Evolutionary conservation across 2,797 vertebrate species (phyloP), one percentile per base, ranked within the genome.

Genomic region (Crocidura indochinensis): DNA sequence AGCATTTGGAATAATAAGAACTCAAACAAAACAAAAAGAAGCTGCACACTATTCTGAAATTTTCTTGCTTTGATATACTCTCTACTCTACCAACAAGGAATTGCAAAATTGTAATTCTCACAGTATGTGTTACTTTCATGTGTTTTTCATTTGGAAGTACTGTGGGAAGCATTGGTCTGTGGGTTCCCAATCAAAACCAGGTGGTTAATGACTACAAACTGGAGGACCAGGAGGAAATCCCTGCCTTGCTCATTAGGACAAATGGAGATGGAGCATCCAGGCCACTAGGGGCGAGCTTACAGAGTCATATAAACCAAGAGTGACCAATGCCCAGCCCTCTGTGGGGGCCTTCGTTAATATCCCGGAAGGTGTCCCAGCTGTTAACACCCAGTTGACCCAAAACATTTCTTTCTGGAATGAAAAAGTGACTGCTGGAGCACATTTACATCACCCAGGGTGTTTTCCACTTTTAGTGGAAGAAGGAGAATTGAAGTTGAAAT

Each of bases 91-190:
- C 91, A 92, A 84, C 90, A 95, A 96, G 92, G 84, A 94, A 60
- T 87, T 93, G 95, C 93, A 94, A 86, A 91, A 67, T 44, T 46
- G 93, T 75, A 72, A 90, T 94, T 96, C 95, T 96, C 82, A 81
- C 84, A 90, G 87, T 88, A 82, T 77, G 73, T 87, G 80, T 85
- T 72, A 1, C 69, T 80, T 86, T 87, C 97, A 92, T 76, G 0
- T 94, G 95, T 56, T 95, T 97, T 97, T 96, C 90, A 97, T 97
- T 96, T 93, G 94, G 72, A 96, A 76, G 0, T n/a, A 74, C 93
- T 94, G 75, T 73, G 95, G 91, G 62, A 86, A 85, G 86, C 83
- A 7, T 10, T 67, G 75, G 20, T 80, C 93, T 95, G 91, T 92
- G 64, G 76, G 62, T 29, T 83, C 62, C 60, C 49, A 76, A 90